A percentile compares a stretch with the other conserved stretches of the same genome.
phyloP scores from a whole-genome alignment of 2,113 vertebrate species.

The Datnioides undecimradiatus region DNA sequence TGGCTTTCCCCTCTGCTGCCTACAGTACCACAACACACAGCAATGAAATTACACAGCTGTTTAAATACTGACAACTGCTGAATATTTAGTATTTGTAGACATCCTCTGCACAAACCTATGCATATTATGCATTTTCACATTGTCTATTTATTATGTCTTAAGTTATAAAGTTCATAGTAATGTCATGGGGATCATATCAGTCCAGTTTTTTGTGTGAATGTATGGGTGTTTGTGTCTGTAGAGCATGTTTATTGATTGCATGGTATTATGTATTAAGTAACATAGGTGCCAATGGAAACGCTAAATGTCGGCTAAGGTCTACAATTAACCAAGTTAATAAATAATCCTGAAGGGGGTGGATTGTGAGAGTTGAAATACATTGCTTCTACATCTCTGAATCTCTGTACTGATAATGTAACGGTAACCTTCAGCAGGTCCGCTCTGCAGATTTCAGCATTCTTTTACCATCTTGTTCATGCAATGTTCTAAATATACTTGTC shows the following conservation, averaged over 20 bases:
- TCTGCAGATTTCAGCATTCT: neutral
- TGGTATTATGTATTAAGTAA: conserved; percentile 57
- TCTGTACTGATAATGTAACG: conserved; percentile 22
- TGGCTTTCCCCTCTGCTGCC: conserved; percentile 55
- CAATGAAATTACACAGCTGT: conserved; percentile 10
- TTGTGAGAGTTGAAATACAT: conserved; percentile 2
- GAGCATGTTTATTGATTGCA: conserved; percentile 62
- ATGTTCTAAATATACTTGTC: conserved; percentile 7
- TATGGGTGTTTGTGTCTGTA: conserved; percentile 33
- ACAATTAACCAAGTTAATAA: conserved; percentile 44
- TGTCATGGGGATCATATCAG: conserved; percentile 12
- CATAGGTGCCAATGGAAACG: conserved; percentile 34
- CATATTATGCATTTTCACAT: conserved; percentile 57
- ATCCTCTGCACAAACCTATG: conserved; percentile 65
- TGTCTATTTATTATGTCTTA: conserved; percentile 67
- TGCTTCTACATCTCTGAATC: conserved; percentile 15
- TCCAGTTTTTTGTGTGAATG: conserved; percentile 38
- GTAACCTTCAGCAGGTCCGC: neutral
- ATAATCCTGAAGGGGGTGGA: conserved; percentile 11
- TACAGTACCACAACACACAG: conserved; percentile 43
- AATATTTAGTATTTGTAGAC: conserved; percentile 49
- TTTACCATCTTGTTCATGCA: conserved; percentile 5
- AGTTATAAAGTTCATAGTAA: conserved; percentile 46
- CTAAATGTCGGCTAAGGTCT: conserved; percentile 12
- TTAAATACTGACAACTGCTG: conserved; percentile 50